Base-by-base conservation (phyloP, 2,888 invertebrate genomes). In the Pachycephus smyrnensis region DNA sequence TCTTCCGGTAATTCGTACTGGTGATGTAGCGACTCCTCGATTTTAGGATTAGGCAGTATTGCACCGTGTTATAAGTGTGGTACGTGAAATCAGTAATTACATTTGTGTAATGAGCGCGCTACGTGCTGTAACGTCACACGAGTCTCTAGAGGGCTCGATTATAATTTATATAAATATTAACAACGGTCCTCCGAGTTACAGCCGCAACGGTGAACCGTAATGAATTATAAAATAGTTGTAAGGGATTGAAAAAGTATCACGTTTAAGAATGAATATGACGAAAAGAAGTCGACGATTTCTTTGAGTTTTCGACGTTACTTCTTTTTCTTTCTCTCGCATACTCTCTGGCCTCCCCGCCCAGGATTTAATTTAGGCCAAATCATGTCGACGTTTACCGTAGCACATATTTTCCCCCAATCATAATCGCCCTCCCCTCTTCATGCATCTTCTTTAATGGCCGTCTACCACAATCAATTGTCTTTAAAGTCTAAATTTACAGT, bases 71-170 rank as follows among this genome's bases (percentile, higher is more conserved):
- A 82, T 83, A 84, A 80, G 89, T 88, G 90, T 83, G 86, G 89
- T 88, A 90, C 89, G 88, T 87, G 85, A 90, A 88, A 81, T 82
- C 81, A 89, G 89, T 90, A 88, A 89, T 90, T 90, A 90, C 90
- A 87, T 90, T 90, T 88, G 86, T 87, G 90, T 90, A 90, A 90
- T 90, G 80, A 84, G 85, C 83, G 82, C 80, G 80, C 82, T 83
- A 80, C 68, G 78, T 75, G 78, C 75, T 55, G 75, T 78, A 31
- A 71, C 80, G 85, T 84, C 78, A 83, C 79, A 80, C 75, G 79
- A 81, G 77, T 78, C 83, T 78, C 78, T 78, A 77, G 77, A 71
- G 74, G 73, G 69, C 77, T 79, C 77, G 77, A 75, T 69, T 77
- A 37, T 68, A 77, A 82, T 79, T 82, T 82, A 75, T 81, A 83